Percentiles rank a stretch among this genome's conserved stretches.
These are phyloP conservation scores for Hirtodrosophila cameraria DNA, from an alignment of 2,888 invertebrate species.

Conservation along the genomic window DNA sequence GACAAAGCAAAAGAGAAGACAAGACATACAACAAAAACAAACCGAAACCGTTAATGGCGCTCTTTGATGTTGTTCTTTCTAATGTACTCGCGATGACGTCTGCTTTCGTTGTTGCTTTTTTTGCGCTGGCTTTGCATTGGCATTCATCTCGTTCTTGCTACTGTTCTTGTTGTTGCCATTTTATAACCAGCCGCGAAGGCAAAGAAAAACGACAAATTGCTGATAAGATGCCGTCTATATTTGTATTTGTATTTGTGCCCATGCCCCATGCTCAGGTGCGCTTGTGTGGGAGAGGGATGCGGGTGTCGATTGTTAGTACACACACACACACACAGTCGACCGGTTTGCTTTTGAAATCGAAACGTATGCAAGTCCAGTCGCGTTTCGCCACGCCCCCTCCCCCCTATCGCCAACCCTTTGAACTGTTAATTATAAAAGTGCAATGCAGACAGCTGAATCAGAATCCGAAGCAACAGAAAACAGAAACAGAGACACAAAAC, in stretches of 20 bases:
- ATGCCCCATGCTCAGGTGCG: slow-evolving; percentile 38
- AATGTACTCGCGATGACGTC: slow-evolving; percentile 38
- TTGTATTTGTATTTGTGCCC: slow-evolving; percentile 26
- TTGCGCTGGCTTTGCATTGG: slow-evolving; percentile 34
- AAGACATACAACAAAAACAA: slow-evolving; percentile 17
- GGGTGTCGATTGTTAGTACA: slow-evolving; percentile 49
- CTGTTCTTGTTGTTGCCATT: slow-evolving; percentile 41
- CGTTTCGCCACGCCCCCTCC: background rate
- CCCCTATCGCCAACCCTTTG: too few species aligned
- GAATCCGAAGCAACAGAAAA: slow-evolving; percentile 12
- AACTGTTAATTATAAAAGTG: slow-evolving; percentile 18
- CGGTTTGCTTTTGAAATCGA: slow-evolving; percentile 48
- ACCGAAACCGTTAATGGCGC: slow-evolving; percentile 22
- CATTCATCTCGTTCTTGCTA: slow-evolving; percentile 61
- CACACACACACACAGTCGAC: slow-evolving; percentile 34
- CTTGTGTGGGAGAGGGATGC: too few species aligned
- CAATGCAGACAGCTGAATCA: slow-evolving; percentile 27
- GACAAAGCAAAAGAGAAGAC: slow-evolving; percentile 40
- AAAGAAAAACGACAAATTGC: slow-evolving; percentile 64
- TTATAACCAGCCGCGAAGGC: slow-evolving; percentile 47
- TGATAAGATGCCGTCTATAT: slow-evolving; percentile 56
- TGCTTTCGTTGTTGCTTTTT: slow-evolving; percentile 23
- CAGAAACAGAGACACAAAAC: background rate
- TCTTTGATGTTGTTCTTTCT: slow-evolving; percentile 10
- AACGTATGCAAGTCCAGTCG: slow-evolving; percentile 44